A percentile compares a stretch with the other conserved stretches of the same genome.
Evolutionary conservation across 2,888 invertebrate genomes (phyloP).

Genomic region (Apomyelois bistriatella): DNA sequence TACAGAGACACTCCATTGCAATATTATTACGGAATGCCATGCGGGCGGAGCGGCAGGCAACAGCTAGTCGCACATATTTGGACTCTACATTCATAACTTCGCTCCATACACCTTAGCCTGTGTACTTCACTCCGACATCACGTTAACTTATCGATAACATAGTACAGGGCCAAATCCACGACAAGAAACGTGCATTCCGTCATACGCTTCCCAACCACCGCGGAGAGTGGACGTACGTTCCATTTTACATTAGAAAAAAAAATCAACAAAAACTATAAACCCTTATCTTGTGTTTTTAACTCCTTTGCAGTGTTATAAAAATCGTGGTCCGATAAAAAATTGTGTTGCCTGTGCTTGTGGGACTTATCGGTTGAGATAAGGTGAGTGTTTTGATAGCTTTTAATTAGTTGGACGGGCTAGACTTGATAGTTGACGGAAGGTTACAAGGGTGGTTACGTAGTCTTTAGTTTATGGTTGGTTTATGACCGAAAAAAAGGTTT

Average conservation of each 20-base stretch:
- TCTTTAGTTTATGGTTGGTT: not conserved
- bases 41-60: too few species aligned
- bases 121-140: constrained; percentile 4
- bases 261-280: constrained; percentile 37
- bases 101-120: not conserved
- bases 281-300: constrained; percentile 43
- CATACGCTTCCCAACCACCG: constrained; percentile 52
- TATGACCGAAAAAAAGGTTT: not conserved
- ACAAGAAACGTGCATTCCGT: constrained; percentile 43
- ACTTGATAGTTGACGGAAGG: constrained; percentile 12
- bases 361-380: constrained; percentile 71
- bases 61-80: too few species aligned
- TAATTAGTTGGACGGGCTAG: constrained; percentile 55
- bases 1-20: too few species aligned
- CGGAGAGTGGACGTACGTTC: constrained; percentile 38
- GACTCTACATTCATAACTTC: not conserved
- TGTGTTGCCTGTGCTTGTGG: constrained; percentile 64
- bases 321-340: constrained; percentile 32
- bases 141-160: constrained; percentile 9
- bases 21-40: too few species aligned
- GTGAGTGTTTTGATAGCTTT: constrained; percentile 74
- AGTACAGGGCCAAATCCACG: constrained; percentile 37
- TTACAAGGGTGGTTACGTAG: constrained; percentile 5
- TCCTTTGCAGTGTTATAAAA: constrained; percentile 49
- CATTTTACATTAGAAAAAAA: constrained; percentile 12